Evolutionary conservation across 2,113 vertebrate genomes (phyloP).

Genomic region (Carlito syrichta): DNA sequence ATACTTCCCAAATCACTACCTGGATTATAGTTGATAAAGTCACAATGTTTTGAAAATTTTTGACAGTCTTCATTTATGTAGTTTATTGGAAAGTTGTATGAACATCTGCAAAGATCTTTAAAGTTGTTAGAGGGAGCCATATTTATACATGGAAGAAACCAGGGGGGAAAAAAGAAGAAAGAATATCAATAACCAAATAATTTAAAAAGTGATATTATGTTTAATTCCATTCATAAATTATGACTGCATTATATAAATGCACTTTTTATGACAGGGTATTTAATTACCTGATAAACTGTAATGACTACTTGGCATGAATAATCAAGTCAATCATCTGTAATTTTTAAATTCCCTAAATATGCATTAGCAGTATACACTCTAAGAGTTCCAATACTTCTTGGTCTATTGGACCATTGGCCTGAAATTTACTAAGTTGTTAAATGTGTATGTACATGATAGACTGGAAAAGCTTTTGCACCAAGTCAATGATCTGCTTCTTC

Average conservation of each 20-base stretch:
- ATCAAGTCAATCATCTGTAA: constrained; percentile 76
- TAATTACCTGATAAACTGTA: constrained; percentile 76
- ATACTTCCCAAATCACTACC: neutral
- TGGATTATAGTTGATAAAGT: neutral
- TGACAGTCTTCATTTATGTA: neutral
- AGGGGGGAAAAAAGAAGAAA: constrained; percentile 16
- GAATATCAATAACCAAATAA: neutral
- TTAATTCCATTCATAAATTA: constrained; percentile 76
- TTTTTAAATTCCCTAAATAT: constrained; percentile 72
- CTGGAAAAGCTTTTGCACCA: constrained; percentile 69
- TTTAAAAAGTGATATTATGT: neutral
- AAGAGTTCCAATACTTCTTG: constrained; percentile 58
- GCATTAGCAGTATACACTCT: constrained; percentile 40
- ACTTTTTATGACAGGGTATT: constrained; percentile 72
- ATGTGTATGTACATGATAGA: constrained; percentile 73
- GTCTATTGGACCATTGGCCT: constrained; percentile 61
- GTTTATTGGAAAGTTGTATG: neutral
- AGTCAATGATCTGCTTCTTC: constrained; percentile 73
- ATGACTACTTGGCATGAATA: constrained; percentile 75
- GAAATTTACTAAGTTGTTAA: constrained; percentile 75
- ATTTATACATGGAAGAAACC: constrained; percentile 57
- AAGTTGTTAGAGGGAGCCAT: neutral
- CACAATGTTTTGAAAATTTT: neutral
- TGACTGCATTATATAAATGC: constrained; percentile 59
- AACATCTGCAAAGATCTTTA: neutral